These are phyloP conservation scores for Cyclina sinensis DNA, from an alignment of 1,140 invertebrate species.

Conservation along the genomic window DNA sequence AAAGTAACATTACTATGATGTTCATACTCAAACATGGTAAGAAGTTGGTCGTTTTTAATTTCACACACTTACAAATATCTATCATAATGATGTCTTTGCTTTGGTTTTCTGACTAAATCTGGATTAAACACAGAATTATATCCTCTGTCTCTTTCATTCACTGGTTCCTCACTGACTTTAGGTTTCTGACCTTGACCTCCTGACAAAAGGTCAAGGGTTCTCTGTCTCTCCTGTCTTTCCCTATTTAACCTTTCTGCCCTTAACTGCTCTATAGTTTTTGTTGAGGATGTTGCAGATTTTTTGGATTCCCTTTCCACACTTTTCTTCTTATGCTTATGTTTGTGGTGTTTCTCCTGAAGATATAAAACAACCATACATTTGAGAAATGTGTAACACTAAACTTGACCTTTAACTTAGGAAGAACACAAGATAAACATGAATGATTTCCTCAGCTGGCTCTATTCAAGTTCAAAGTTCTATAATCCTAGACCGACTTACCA, in stretches of 20 bases:
- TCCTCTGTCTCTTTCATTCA: slow-evolving; percentile 42
- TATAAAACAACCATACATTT: not conserved
- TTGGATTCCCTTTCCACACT: slow-evolving; percentile 34
- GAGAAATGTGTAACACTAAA: too few relatives aligned
- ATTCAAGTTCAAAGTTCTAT: too few relatives aligned
- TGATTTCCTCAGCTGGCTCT: too few relatives aligned
- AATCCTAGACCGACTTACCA: too few relatives aligned
- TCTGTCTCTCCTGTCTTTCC: slow-evolving; percentile 49
- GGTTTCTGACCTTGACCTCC: slow-evolving; percentile 41
- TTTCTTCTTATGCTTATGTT: slow-evolving; percentile 54
- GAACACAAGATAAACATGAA: too few relatives aligned
- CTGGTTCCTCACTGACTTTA: not conserved
- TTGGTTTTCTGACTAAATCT: slow-evolving; percentile 53
- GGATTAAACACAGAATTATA: slow-evolving; percentile 67
- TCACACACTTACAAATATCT: too few relatives aligned
- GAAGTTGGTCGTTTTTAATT: too few relatives aligned
- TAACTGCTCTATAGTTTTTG: slow-evolving; percentile 61
- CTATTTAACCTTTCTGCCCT: slow-evolving; percentile 57
- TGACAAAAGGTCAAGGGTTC: not conserved
- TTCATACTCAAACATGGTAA: too few relatives aligned
- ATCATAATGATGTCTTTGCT: slow-evolving; percentile 33
- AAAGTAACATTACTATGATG: too few relatives aligned
- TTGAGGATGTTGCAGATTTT: not conserved
- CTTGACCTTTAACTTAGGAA: too few relatives aligned
- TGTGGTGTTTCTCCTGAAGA: slow-evolving; percentile 47